Conservation (phyloP, 2,888 invertebrate species). For the Thereva nobilitata region DNA sequence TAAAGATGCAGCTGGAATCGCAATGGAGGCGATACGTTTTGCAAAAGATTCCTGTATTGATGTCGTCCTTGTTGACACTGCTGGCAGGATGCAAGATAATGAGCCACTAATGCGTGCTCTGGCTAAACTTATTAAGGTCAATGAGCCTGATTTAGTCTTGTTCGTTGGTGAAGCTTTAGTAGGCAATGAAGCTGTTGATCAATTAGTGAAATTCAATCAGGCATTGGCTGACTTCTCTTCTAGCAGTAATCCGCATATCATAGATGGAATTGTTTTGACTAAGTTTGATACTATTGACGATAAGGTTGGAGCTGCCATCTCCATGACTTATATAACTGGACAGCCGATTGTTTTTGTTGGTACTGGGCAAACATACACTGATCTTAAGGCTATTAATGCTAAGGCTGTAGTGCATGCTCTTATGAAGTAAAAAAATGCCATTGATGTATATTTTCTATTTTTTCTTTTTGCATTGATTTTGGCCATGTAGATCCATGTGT, state of each 20-base stretch:
- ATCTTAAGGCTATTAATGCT: conserved; percentile 94
- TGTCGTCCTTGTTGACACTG: conserved; percentile 97
- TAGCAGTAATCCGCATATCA: conserved; percentile 80
- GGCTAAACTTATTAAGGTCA: conserved; percentile 95
- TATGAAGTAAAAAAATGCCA: conserved; percentile 71
- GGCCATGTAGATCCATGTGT: too few relatives aligned
- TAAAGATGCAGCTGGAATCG: conserved; percentile 98
- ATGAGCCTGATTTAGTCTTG: conserved; percentile 96
- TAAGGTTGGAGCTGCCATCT: conserved; percentile 98
- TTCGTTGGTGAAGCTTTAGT: conserved; percentile 99
- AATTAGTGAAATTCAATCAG: conserved; percentile 97
- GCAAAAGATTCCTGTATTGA: conserved; percentile 83
- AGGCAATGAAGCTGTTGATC: conserved; percentile 99
- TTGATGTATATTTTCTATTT: too few relatives aligned
- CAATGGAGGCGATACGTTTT: conserved; percentile 92
- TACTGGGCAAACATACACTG: conserved; percentile 98
- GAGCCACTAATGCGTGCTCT: conserved; percentile 98
- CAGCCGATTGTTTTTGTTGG: conserved; percentile 95
- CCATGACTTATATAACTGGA: conserved; percentile 99
- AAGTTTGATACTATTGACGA: conserved; percentile 99
- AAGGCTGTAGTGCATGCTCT: conserved; percentile 95
- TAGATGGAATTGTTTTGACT: conserved; percentile 98
- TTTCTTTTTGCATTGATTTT: too few relatives aligned
- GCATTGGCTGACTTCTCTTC: conserved; percentile 91
- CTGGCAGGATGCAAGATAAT: conserved; percentile 99